phyloP scores from a whole-genome alignment of 2,797 vertebrate species.

The Tenualosa thibaudeaui region DNA sequence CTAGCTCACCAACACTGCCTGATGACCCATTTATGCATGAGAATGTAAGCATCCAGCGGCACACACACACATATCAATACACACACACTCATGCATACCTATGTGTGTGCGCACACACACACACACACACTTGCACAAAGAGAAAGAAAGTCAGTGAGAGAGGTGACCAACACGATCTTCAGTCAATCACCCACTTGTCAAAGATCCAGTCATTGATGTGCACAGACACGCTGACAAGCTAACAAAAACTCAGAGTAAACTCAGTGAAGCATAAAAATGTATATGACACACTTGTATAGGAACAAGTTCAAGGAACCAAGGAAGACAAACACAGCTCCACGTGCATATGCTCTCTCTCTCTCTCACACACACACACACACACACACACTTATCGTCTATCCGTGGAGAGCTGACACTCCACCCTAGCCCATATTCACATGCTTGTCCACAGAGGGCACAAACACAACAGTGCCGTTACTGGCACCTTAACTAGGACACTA shows the following conservation, averaged over 20 bases:
- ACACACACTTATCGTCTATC: conserved; percentile 59
- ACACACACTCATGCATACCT: conserved; percentile 21
- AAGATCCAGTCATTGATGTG: background rate
- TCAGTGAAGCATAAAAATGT: background rate
- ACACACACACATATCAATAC: background rate
- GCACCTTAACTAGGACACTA: conserved; percentile 73
- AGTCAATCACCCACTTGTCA: background rate
- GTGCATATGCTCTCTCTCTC: conserved; percentile 8
- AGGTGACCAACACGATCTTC: background rate
- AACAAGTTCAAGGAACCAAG: background rate
- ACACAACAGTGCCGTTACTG: conserved; percentile 66
- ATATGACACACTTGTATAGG: background rate
- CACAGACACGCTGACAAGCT: background rate
- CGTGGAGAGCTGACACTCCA: conserved; percentile 27
- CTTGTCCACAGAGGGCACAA: conserved; percentile 49
- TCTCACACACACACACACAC: conserved; percentile 28
- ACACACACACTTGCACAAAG: conserved; percentile 20
- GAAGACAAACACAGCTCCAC: background rate
- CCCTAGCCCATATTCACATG: conserved; percentile 17
- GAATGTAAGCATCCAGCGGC: background rate
- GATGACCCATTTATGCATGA: conserved; percentile 51
- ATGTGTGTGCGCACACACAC: background rate
- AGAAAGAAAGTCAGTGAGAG: background rate
- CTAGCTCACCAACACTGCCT: conserved; percentile 17
- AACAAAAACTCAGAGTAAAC: background rate